Conservation (phyloP, 64 coral and sea anemone genomes). For the Montipora sp. region DNA sequence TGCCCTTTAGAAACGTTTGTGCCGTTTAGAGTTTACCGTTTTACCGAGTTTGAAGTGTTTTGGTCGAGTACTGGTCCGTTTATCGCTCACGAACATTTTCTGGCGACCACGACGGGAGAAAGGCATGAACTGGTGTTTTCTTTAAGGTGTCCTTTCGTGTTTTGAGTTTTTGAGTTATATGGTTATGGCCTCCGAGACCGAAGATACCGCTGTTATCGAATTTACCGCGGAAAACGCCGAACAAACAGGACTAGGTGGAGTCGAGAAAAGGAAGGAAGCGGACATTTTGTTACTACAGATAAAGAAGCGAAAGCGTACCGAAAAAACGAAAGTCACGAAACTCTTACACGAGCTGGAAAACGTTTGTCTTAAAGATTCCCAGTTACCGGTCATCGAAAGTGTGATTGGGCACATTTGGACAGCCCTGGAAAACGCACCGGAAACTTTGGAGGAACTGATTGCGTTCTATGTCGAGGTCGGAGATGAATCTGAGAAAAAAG, state of each 20-base stretch:
- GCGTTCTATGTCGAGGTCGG: slow-evolving; percentile 23
- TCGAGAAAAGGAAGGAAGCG: background rate
- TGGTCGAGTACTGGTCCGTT: too few species aligned
- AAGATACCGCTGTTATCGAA: background rate
- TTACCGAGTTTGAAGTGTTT: too few species aligned
- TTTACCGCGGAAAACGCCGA: background rate
- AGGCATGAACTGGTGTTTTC: background rate
- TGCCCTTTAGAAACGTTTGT: too few species aligned
- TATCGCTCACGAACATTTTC: background rate
- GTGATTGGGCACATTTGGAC: slow-evolving; percentile 38
- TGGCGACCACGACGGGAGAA: background rate
- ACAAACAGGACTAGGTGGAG: background rate
- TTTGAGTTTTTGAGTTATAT: background rate
- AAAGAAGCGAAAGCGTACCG: background rate
- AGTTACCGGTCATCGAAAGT: slow-evolving; percentile 1
- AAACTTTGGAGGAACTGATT: slow-evolving; percentile 31
- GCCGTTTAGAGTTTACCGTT: too few species aligned
- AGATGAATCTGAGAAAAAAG: slow-evolving; percentile 33
- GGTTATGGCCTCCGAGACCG: background rate
- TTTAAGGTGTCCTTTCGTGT: background rate
- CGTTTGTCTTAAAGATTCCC: slow-evolving; percentile 5
- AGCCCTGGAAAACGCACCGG: background rate
- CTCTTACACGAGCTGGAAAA: background rate
- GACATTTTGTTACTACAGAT: background rate
- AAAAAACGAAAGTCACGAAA: background rate